A percentile compares a stretch with the other conserved stretches of the same genome.
These are phyloP conservation scores for Eucidaris tribuloides DNA, from an alignment of 35 echinoderm and acorn worm genomes.

Conservation along the genomic window DNA sequence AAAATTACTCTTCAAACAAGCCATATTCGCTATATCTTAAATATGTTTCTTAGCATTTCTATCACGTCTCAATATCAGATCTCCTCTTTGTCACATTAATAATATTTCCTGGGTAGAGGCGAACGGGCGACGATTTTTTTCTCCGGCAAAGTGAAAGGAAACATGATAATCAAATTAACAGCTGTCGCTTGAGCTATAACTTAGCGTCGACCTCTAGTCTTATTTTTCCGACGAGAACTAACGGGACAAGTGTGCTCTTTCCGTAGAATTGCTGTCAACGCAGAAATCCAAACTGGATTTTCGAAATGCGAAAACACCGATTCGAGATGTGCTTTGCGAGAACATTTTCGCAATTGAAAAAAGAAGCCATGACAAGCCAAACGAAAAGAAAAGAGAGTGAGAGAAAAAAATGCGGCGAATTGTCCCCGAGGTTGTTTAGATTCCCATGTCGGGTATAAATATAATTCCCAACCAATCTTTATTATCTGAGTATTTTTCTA, in stretches of 20 bases:
- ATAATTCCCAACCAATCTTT: constrained; percentile 14
- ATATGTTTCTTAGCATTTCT: not conserved
- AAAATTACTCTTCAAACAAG: constrained; percentile 30
- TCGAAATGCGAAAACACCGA: no score
- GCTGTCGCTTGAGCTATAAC: constrained; percentile 13
- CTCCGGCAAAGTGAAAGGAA: constrained; percentile 30
- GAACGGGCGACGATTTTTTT: constrained; percentile 24
- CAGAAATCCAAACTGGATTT: no score
- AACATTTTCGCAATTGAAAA: no score
- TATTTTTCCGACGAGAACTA: not conserved
- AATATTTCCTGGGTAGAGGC: constrained; percentile 26
- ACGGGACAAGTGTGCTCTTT: not conserved
- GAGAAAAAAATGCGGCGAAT: no score
- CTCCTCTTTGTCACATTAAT: constrained; percentile 20
- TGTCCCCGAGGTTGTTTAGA: not conserved
- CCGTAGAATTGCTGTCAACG: no score
- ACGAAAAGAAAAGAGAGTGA: no score
- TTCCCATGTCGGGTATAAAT: not conserved
- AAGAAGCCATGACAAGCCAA: no score
- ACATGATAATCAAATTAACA: constrained; percentile 40
- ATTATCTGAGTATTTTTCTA: not conserved
- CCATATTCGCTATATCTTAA: not conserved
- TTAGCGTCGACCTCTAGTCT: no score
- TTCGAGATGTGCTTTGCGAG: no score
- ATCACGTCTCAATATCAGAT: constrained; percentile 21